phyloP scores from a whole-genome alignment of 2,888 invertebrate species.

The Chironomus tentans region DNA sequence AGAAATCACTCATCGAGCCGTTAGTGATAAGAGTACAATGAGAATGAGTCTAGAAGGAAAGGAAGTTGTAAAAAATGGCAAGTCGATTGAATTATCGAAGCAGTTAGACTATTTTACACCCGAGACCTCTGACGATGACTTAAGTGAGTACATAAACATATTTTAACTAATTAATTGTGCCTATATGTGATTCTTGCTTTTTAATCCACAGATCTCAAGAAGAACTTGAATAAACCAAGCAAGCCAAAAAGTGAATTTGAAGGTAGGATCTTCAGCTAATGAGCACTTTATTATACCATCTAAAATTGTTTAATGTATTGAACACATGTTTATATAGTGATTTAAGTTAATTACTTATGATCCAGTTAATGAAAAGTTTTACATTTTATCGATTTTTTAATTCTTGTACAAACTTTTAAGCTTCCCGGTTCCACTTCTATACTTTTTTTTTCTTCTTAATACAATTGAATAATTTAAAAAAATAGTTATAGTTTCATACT shows the following conservation, averaged over 20 bases:
- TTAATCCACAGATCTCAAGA: background rate
- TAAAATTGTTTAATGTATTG: background rate
- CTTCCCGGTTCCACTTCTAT: too few species aligned
- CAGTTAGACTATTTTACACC: background rate
- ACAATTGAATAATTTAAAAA: too few species aligned
- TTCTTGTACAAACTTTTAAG: too few species aligned
- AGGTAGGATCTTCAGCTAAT: background rate
- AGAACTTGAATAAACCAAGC: background rate
- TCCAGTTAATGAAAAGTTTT: too few species aligned
- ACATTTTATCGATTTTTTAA: too few species aligned
- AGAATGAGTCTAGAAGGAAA: background rate
- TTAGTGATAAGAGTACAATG: background rate
- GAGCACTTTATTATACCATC: too few species aligned
- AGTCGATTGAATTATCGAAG: background rate
- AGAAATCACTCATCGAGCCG: background rate
- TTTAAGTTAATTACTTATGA: too few species aligned
- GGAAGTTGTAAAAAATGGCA: background rate
- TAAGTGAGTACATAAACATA: background rate
- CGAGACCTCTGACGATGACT: slow-evolving; percentile 1
- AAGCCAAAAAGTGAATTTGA: slow-evolving; percentile 11
- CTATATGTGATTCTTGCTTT: background rate
- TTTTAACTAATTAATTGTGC: background rate
- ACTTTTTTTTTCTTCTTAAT: too few species aligned
- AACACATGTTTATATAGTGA: too few species aligned
- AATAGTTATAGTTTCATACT: background rate